Percentiles rank a stretch among this genome's conserved stretches.
Evolutionary conservation across 2,888 invertebrate genomes (phyloP).

Genomic region (Periphyllus acericola): DNA sequence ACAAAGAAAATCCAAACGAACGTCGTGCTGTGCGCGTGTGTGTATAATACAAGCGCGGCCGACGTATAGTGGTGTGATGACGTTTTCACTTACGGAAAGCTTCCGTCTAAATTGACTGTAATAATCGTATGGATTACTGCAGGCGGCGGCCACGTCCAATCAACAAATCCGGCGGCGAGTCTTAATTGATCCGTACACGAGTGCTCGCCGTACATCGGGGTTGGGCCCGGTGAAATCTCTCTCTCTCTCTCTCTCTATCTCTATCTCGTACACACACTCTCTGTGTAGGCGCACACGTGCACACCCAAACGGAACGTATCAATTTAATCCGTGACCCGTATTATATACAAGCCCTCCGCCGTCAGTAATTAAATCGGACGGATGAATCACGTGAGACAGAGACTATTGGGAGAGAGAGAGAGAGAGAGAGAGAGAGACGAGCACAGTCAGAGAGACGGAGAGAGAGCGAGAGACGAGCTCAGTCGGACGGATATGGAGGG

Average conservation of each 20-base stretch:
- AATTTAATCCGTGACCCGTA: constrained; percentile 60
- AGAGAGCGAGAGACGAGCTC: neutral
- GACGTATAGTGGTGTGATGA: neutral
- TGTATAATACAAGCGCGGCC: neutral
- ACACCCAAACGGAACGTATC: constrained; percentile 51
- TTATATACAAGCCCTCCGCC: neutral
- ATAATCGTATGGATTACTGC: constrained; percentile 52
- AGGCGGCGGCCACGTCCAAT: constrained; percentile 33
- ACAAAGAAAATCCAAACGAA: neutral
- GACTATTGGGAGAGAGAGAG: neutral
- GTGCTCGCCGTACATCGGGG: neutral
- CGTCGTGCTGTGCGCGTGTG: neutral
- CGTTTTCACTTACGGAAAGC: constrained; percentile 44
- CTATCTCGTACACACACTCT: neutral
- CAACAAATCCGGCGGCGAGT: constrained; percentile 46
- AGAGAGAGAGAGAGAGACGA: neutral
- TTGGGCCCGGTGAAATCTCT: constrained; percentile 31
- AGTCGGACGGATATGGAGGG: neutral
- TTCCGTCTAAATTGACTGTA: constrained; percentile 49
- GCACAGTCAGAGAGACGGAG: neutral
- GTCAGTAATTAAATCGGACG: constrained; percentile 57
- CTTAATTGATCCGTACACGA: constrained; percentile 54
- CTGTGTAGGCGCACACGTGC: too few species aligned
- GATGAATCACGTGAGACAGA: constrained; percentile 44
- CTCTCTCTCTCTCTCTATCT: neutral